Base-by-base conservation (phyloP, 2,888 invertebrate species). In the Cancer borealis region DNA sequence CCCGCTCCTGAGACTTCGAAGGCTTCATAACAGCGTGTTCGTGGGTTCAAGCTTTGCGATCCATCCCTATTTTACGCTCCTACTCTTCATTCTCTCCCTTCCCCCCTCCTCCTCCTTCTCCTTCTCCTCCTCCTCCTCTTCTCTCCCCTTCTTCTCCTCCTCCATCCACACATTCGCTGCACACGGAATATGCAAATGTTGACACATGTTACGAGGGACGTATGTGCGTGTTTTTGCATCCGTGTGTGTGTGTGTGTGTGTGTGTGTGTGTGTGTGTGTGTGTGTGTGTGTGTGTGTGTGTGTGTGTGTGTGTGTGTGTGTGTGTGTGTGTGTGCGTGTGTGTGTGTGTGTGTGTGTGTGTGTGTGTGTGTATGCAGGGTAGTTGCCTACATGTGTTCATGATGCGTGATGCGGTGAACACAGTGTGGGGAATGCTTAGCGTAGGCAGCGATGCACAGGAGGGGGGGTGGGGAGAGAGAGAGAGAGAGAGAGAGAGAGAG, bases 261-360 rank as follows among this genome's bases (percentile, higher is more conserved):
- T 30, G 79, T 79, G 79, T 79, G 79, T 79, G 79, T 79, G 79
- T 79, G 79, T 79, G 79, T 79, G 79, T 79, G 79, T 79, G 79
- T 79, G 79, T 79, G 79, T 79, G 73, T 79, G 79, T 79, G 79
- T 79, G 79, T 79, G 79, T 79, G 79, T 79, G 79, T 79, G 79
- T 79, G 79, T 79, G 79, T 8, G 26, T 26, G 79, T 79, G 79
- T 79, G 30, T 79, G 79, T 66, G 66, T 66, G 66, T 66, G 66
- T 66, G 66, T 14, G 54, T 54, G n/a, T 66, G 21, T 14, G n/a
- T 14, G 5, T 54, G 54, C 3, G 79, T 79, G 79, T 79, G 79
- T 79, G 79, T 79, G 79, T 8, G 26, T 26, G 79, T 79, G 79
- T 79, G 30, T 79, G 79, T 66, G 66, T 66, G 66, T 66, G 66